Evolutionary conservation across 2,888 invertebrate genomes (phyloP).

Genomic region (Cancer borealis): DNA sequence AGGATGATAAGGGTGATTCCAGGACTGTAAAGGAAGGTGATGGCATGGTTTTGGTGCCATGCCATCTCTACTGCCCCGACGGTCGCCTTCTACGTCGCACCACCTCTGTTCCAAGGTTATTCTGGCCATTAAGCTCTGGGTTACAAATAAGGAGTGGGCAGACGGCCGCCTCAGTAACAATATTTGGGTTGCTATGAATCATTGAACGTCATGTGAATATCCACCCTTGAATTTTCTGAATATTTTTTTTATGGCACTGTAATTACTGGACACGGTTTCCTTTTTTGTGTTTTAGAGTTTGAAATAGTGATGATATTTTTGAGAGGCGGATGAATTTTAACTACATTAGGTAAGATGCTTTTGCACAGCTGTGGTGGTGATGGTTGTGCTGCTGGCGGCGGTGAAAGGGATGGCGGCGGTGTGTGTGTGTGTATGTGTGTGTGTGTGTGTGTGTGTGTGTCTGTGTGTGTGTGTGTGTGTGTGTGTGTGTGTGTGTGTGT

Average conservation of each 20-base stretch:
- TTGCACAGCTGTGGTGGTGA: background rate
- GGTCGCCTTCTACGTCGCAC: background rate
- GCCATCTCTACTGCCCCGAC: background rate
- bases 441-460: background rate
- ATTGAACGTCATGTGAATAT: background rate
- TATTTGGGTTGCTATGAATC: constrained; percentile 37
- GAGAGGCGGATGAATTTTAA: background rate
- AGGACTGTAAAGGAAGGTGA: background rate
- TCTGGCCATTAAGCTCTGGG: constrained; percentile 12
- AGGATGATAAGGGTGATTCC: background rate
- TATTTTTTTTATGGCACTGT: background rate
- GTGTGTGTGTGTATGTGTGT: background rate
- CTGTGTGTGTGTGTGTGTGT: background rate
- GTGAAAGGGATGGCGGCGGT: background rate
- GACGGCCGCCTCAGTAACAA: background rate
- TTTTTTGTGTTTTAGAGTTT: background rate
- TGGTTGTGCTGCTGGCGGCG: background rate
- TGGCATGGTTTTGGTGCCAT: background rate
- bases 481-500: background rate
- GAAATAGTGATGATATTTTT: background rate
- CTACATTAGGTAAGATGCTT: background rate
- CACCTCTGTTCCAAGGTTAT: constrained; percentile 16
- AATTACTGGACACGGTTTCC: background rate
- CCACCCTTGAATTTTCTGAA: background rate
- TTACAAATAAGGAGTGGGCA: constrained; percentile 7